These are phyloP conservation scores for Uloborus plumipes DNA, from an alignment of 2,888 invertebrate genomes.

Conservation along the genomic window DNA sequence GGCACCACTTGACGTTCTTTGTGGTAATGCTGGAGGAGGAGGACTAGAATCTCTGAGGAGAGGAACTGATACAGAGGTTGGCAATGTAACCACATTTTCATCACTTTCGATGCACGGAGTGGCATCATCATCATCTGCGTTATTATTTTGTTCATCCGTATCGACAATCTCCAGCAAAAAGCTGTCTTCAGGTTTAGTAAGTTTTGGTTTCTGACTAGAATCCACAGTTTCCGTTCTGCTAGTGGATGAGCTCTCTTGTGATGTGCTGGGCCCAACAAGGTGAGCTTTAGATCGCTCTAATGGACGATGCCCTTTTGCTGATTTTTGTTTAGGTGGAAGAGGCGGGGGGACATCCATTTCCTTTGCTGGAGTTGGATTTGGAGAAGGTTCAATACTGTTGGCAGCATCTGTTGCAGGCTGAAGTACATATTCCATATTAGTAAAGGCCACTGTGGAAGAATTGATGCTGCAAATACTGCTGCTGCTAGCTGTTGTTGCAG, in stretches of 20 bases:
- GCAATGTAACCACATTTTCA: constrained; percentile 15
- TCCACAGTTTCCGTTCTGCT: constrained; percentile 19
- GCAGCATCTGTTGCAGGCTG: constrained; percentile 45
- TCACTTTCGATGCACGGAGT: constrained; percentile 37
- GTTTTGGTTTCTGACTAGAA: constrained; percentile 45
- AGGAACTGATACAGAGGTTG: constrained; percentile 45
- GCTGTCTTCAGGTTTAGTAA: constrained; percentile 65
- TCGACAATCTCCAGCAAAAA: constrained; percentile 67
- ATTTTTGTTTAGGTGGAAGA: constrained; percentile 77
- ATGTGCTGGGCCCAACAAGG: constrained; percentile 69
- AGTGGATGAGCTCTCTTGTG: constrained; percentile 35
- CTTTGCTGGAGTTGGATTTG: constrained; percentile 45
- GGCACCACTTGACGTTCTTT: constrained; percentile 60
- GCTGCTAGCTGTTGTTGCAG: constrained; percentile 23
- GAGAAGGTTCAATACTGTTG: constrained; percentile 31
- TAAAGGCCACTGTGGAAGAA: constrained; percentile 66
- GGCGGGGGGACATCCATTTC: constrained; percentile 74
- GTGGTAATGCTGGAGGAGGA: constrained; percentile 62
- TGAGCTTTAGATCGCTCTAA: constrained; percentile 79
- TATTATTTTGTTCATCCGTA: constrained; percentile 66
- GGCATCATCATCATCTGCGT: constrained; percentile 36
- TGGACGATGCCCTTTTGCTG: constrained; percentile 78
- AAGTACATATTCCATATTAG: constrained; percentile 65
- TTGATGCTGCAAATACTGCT: constrained; percentile 17
- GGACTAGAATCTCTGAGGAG: constrained; percentile 51